Evolutionary conservation across 2,888 invertebrate species (phyloP).

Genomic region (Nycteola revayana): DNA sequence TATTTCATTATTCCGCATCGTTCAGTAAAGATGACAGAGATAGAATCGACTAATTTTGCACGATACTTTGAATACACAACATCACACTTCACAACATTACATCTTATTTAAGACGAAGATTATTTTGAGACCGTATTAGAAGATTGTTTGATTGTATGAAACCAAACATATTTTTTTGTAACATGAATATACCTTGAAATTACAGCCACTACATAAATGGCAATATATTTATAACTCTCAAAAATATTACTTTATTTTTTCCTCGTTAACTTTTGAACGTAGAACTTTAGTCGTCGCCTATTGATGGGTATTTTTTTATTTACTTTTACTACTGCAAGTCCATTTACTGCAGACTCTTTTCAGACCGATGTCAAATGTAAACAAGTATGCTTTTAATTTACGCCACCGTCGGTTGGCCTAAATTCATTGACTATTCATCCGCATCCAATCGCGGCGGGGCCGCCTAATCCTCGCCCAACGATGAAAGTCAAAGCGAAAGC

Average conservation of each 20-base stretch:
- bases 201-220: too few species aligned
- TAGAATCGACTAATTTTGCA: slow-evolving; percentile 77
- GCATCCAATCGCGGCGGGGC: slow-evolving; percentile 57
- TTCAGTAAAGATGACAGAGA: slow-evolving; percentile 63
- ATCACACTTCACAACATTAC: too few species aligned
- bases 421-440: slow-evolving; percentile 69
- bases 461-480: slow-evolving; percentile 55
- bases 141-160: too few species aligned
- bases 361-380: slow-evolving; percentile 29
- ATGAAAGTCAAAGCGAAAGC: slow-evolving; percentile 69
- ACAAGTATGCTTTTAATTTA: slow-evolving; percentile 37
- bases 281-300: too few species aligned
- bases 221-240: too few species aligned
- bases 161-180: too few species aligned
- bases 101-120: slow-evolving; percentile 65
- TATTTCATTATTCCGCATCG: slow-evolving; percentile 77
- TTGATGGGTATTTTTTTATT: too few species aligned
- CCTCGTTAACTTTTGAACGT: too few species aligned
- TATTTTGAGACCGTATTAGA: slow-evolving; percentile 68
- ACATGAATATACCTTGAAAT: too few species aligned
- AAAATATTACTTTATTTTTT: too few species aligned
- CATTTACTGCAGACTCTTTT: slow-evolving; percentile 11
- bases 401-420: slow-evolving; percentile 47
- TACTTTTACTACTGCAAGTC: slow-evolving; percentile 15
- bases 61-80: slow-evolving; percentile 58